Percentiles rank a stretch among this genome's conserved stretches.
Evolutionary conservation across 2,113 vertebrate genomes (phyloP).

Genomic region (Chloroceryle aenea): DNA sequence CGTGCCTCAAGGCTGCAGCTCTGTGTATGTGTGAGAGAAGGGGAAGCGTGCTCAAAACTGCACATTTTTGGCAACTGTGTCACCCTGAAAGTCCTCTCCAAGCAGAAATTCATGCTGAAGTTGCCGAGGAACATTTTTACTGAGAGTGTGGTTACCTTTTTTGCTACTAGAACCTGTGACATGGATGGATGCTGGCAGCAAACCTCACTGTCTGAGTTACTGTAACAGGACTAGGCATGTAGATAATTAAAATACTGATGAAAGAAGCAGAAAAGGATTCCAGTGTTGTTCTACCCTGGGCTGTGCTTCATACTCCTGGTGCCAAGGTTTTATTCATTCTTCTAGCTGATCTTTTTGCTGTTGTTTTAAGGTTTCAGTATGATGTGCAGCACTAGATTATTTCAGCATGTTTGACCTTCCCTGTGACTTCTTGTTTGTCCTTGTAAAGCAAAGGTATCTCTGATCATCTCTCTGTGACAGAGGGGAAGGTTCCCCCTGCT

Average conservation of each 20-base stretch:
- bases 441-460: not conserved
- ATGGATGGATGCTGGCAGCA: not conserved
- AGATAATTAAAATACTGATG: not conserved
- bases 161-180: not conserved
- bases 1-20: not conserved
- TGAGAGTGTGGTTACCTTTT: not conserved
- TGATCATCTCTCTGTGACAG: not conserved
- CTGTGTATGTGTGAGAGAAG: not conserved
- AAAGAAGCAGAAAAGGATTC: not conserved
- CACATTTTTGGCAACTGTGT: not conserved
- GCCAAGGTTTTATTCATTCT: constrained; percentile 16
- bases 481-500: not conserved
- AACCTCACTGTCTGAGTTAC: not conserved
- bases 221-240: not conserved
- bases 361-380: not conserved
- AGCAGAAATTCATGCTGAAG: not conserved
- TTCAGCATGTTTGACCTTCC: not conserved
- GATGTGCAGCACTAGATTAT: not conserved
- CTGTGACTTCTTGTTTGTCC: not conserved
- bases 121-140: not conserved
- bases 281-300: not conserved
- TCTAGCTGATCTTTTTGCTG: not conserved
- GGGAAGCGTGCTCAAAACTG: not conserved
- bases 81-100: not conserved
- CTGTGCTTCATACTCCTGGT: not conserved